phyloP scores from a whole-genome alignment of 2,113 vertebrate species.

The Ariopsis seemanni region DNA sequence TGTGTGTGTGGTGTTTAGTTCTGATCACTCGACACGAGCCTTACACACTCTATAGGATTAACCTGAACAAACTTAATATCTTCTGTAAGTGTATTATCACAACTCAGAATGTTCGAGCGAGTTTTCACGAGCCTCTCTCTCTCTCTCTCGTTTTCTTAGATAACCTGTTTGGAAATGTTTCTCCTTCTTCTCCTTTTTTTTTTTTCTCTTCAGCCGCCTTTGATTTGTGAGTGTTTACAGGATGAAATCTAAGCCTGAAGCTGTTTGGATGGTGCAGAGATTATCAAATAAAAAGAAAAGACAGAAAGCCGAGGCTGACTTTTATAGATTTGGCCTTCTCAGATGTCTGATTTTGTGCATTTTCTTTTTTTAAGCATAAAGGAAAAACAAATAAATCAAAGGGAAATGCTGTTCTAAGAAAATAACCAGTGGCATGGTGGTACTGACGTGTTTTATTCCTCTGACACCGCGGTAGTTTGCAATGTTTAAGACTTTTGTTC shows the following conservation, averaged over 20 bases:
- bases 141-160: background rate
- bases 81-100: constrained; percentile 11
- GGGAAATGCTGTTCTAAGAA: background rate
- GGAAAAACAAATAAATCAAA: background rate
- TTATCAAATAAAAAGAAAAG: background rate
- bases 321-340: background rate
- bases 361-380: background rate
- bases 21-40: constrained; percentile 43
- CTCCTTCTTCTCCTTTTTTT: background rate
- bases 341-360: background rate
- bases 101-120: background rate
- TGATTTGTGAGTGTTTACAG: constrained; percentile 31
- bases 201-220: background rate
- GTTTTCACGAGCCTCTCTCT: background rate
- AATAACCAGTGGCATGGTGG: background rate
- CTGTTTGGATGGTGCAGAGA: background rate
- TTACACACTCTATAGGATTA: constrained; percentile 38
- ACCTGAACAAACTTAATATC: constrained; percentile 26
- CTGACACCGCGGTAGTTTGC: background rate
- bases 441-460: background rate
- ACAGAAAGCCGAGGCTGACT: background rate
- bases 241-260: background rate
- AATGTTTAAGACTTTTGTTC: background rate
- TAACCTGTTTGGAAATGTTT: constrained; percentile 7
- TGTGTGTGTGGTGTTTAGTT: constrained; percentile 41